phyloP scores from a whole-genome alignment of 2,797 vertebrate genomes.

The Dipus sagitta region DNA sequence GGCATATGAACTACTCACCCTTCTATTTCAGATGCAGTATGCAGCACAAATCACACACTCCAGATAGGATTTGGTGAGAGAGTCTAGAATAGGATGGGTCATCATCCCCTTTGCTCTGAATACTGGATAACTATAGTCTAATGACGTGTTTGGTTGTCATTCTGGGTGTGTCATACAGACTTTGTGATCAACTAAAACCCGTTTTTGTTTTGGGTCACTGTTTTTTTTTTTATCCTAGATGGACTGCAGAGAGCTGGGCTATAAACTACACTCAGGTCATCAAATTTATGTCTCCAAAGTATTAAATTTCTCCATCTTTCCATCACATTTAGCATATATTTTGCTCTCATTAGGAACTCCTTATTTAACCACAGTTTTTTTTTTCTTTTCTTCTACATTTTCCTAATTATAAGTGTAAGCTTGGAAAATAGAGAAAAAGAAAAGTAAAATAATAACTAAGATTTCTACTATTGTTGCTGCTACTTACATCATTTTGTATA shows the following conservation, averaged over 20 bases:
- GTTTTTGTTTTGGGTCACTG: not conserved
- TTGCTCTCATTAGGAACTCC: not conserved
- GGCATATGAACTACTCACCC: not conserved
- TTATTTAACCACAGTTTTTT: not conserved
- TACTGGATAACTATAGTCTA: not conserved
- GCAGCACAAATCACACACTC: not conserved
- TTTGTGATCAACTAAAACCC: not conserved
- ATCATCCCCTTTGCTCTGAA: not conserved
- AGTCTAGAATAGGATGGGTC: not conserved
- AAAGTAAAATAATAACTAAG: slow-evolving; percentile 28
- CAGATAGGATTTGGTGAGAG: not conserved
- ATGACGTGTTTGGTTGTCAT: not conserved
- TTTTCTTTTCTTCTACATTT: not conserved
- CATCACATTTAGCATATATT: not conserved
- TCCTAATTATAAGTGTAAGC: slow-evolving; percentile 32
- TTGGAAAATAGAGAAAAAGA: slow-evolving; percentile 24
- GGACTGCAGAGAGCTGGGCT: not conserved
- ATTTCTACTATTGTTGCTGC: not conserved
- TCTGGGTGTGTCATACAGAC: not conserved
- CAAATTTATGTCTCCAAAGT: not conserved
- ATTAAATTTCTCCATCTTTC: slow-evolving; percentile 33
- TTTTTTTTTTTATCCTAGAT: slow-evolving; percentile 31
- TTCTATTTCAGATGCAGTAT: slow-evolving; percentile 15
- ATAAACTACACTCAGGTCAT: not conserved
- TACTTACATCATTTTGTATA: not conserved